Evolutionary conservation across 1,140 invertebrate species (phyloP).

Genomic region (Sinella curviseta): DNA sequence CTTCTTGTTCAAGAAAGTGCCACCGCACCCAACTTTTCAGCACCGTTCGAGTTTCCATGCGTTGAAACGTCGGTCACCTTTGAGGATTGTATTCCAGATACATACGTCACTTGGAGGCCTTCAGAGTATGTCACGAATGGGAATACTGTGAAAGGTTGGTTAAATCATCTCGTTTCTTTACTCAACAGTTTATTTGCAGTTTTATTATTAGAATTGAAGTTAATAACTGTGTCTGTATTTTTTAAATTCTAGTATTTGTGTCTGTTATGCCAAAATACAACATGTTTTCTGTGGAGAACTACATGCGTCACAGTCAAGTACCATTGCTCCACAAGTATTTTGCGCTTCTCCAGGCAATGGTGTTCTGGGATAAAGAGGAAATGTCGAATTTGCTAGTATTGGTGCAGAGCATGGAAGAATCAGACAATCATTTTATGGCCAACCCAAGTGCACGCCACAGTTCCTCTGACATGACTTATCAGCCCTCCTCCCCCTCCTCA

Average conservation of each 20-base stretch:
- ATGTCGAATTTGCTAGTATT: constrained; percentile 44
- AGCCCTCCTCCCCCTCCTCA: not conserved
- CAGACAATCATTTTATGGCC: not conserved
- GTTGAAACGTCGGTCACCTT: constrained; percentile 40
- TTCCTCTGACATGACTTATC: not conserved
- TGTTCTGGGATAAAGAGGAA: constrained; percentile 44
- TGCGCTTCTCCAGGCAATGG: constrained; percentile 43
- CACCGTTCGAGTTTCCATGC: constrained; percentile 41
- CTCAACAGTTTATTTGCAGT: not conserved
- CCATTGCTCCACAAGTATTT: constrained; percentile 39
- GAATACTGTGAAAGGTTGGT: constrained; percentile 39
- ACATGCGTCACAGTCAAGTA: constrained; percentile 24
- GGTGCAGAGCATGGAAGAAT: constrained; percentile 13
- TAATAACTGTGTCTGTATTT: too few species aligned
- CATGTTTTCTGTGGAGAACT: constrained; percentile 33
- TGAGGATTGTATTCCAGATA: constrained; percentile 42
- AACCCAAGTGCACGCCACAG: not conserved
- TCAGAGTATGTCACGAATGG: constrained; percentile 34
- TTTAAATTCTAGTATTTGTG: constrained; percentile 35
- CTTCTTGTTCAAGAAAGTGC: constrained; percentile 43
- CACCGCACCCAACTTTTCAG: not conserved
- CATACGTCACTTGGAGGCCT: constrained; percentile 41
- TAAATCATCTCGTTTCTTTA: not conserved
- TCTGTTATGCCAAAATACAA: constrained; percentile 43
- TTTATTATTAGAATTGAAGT: not conserved